phyloP scores from a whole-genome alignment of 2,113 vertebrate species.

The Nanorana parkeri region DNA sequence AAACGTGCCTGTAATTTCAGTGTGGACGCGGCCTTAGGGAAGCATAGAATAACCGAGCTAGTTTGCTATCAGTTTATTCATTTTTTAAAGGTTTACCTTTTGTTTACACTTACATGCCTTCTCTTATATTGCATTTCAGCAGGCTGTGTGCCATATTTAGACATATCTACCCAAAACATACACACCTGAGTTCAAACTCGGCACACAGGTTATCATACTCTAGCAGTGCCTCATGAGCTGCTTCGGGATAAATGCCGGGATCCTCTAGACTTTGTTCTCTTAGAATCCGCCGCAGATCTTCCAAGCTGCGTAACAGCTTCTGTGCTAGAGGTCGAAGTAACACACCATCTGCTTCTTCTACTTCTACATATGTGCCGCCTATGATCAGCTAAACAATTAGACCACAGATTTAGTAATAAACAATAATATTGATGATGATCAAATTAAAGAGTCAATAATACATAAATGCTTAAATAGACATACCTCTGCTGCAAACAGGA shows the following conservation, averaged over 20 bases:
- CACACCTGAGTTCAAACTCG: constrained; percentile 73
- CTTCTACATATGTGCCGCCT: constrained; percentile 71
- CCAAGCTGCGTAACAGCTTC: constrained; percentile 70
- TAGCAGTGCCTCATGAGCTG: constrained; percentile 62
- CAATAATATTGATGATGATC: not conserved
- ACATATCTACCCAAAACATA: not conserved
- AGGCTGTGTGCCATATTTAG: too few species aligned
- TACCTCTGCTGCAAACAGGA: constrained; percentile 77
- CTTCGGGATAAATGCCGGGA: constrained; percentile 62
- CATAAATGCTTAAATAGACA: not conserved
- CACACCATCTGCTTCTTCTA: constrained; percentile 66
- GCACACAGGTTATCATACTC: constrained; percentile 71
- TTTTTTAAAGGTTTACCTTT: too few species aligned
- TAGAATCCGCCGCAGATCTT: constrained; percentile 66
- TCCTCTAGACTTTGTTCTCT: constrained; percentile 74
- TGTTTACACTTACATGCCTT: too few species aligned
- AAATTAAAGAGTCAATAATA: not conserved
- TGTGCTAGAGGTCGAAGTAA: constrained; percentile 70
- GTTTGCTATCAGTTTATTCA: too few species aligned
- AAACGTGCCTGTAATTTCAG: too few species aligned
- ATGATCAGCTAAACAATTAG: constrained; percentile 66
- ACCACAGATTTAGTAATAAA: not conserved
- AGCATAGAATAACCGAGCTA: too few species aligned
- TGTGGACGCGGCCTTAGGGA: too few species aligned
- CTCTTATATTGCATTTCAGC: too few species aligned